A percentile compares a stretch with the other conserved stretches of the same genome.
Evolutionary conservation across 92 coral and sea anemone genomes (phyloP).

Genomic region (Pocillopora meandrina): DNA sequence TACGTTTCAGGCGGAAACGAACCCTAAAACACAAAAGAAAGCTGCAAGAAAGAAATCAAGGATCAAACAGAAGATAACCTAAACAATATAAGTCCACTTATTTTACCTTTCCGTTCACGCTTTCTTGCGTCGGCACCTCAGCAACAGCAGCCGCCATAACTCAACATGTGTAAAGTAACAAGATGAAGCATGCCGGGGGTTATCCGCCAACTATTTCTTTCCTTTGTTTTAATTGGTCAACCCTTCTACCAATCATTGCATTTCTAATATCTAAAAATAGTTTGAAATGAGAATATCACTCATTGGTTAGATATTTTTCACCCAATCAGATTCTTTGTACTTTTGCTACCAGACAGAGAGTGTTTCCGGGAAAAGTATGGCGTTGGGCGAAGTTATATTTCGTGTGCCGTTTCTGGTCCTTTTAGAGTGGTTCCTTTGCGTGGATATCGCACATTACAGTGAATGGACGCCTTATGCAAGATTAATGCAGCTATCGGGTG

Average conservation of each 20-base stretch:
- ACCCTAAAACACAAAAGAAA: neutral
- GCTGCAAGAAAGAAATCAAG: neutral
- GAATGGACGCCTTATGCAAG: conserved; percentile 68
- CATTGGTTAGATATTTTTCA: neutral
- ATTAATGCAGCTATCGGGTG: conserved; percentile 70
- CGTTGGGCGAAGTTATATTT: conserved; percentile 73
- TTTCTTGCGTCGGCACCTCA: conserved; percentile 21
- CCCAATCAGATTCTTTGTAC: conserved; percentile 48
- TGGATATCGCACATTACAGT: conserved; percentile 60
- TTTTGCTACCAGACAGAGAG: neutral
- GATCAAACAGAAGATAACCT: neutral
- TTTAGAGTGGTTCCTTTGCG: conserved; percentile 74
- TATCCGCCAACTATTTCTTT: neutral
- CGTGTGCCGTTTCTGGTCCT: conserved; percentile 88
- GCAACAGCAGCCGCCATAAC: conserved; percentile 29
- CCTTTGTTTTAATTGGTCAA: conserved; percentile 32
- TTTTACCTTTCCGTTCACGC: conserved; percentile 43
- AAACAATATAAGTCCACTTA: neutral
- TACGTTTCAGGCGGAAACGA: too few species aligned
- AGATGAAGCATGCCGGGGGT: conserved; percentile 26
- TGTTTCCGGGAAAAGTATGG: conserved; percentile 45
- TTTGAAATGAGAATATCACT: neutral
- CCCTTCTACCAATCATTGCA: neutral
- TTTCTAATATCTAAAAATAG: neutral
- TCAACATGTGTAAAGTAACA: conserved; percentile 1